These are phyloP conservation scores for Cephus spinipes DNA, from an alignment of 2,888 invertebrate species.

Conservation along the genomic window DNA sequence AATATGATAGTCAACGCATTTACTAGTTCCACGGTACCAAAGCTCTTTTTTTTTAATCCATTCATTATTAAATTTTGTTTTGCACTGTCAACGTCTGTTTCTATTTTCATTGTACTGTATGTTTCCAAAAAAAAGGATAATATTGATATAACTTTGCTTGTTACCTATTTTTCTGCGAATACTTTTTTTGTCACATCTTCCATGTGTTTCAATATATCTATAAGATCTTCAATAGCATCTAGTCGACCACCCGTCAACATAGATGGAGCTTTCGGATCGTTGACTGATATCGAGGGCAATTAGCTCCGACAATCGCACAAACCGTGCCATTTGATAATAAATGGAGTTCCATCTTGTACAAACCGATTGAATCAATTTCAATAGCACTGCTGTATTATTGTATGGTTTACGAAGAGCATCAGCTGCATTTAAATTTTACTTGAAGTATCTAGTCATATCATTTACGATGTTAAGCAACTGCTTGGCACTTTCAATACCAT, in stretches of 20 bases:
- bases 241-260: conserved; percentile 44
- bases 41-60: no score
- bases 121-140: no score
- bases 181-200: conserved; percentile 46
- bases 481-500: no score
- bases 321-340: conserved; percentile 39
- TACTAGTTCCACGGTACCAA: no score
- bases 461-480: no score
- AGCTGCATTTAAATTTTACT: no score
- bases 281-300: conserved; percentile 35
- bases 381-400: conserved; percentile 6
- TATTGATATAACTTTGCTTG: conserved; percentile 42
- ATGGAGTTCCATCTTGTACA: conserved; percentile 46
- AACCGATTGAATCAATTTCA: conserved; percentile 41
- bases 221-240: conserved; percentile 39
- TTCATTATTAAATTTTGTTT: no score
- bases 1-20: no score
- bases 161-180: conserved; percentile 45
- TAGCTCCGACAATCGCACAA: conserved; percentile 34
- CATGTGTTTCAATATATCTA: conserved; percentile 42
- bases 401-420: no score
- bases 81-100: no score
- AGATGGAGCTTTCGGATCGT: conserved; percentile 44
- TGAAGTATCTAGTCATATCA: no score
- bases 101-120: no score